Evolutionary conservation across 2,888 invertebrate genomes (phyloP).

Genomic region (Idaea biselata): DNA sequence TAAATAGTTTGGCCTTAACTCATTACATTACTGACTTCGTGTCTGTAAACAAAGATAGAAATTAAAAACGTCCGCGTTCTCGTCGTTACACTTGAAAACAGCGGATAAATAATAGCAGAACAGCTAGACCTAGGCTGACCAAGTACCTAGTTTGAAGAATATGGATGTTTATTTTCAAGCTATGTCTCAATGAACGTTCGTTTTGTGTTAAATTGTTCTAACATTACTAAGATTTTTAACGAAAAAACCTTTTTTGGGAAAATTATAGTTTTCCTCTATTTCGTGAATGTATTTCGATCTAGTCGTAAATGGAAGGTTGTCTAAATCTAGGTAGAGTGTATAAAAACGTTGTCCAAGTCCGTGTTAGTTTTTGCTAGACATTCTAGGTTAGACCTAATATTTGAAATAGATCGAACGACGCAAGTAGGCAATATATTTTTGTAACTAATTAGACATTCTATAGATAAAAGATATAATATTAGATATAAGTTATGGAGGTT

Average conservation of each 20-base stretch:
- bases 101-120: too few species aligned
- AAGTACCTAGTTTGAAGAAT: too few species aligned
- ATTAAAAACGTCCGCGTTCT: too few species aligned
- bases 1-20: too few species aligned
- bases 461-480: too few species aligned
- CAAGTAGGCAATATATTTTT: not conserved
- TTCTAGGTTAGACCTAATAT: constrained; percentile 5
- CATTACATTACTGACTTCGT: too few species aligned
- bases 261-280: constrained; percentile 11
- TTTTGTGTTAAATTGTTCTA: not conserved
- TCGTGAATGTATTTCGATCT: not conserved
- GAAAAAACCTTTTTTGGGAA: constrained; percentile 13
- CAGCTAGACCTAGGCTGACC: too few species aligned
- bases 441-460: not conserved
- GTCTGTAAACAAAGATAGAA: too few species aligned
- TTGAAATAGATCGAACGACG: not conserved
- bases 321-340: not conserved
- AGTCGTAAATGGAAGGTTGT: constrained; percentile 15
- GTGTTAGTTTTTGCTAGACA: constrained; percentile 14
- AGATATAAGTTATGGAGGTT: not conserved
- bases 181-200: too few species aligned
- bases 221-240: not conserved
- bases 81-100: too few species aligned
- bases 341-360: constrained; percentile 11
- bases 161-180: too few species aligned